A percentile compares a stretch with the other conserved stretches of the same genome.
Conservation (phyloP, 2,113 vertebrate genomes). For the Chaetorhynchus papuensis region DNA sequence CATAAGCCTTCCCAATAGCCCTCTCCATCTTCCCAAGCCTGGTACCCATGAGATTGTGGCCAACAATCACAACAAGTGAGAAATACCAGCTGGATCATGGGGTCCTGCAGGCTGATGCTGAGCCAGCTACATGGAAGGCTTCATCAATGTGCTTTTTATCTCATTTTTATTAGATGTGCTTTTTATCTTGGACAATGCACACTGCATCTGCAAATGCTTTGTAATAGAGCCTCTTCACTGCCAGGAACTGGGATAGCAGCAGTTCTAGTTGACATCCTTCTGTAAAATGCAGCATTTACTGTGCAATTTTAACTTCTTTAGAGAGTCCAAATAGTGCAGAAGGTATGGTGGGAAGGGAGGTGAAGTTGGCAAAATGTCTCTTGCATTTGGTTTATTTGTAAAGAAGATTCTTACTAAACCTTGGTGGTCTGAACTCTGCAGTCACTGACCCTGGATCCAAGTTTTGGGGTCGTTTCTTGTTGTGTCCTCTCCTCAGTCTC, state of each 20-base stretch:
- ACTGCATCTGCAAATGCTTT: not conserved
- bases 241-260: not conserved
- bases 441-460: not conserved
- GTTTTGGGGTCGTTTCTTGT: not conserved
- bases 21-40: not conserved
- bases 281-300: not conserved
- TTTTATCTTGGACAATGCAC: not conserved
- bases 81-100: not conserved
- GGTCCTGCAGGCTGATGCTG: not conserved
- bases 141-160: not conserved
- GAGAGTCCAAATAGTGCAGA: not conserved
- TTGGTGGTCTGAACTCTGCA: not conserved
- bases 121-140: not conserved
- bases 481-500: not conserved
- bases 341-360: not conserved
- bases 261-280: not conserved
- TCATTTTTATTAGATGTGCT: not conserved
- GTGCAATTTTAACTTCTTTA: not conserved
- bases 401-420: not conserved
- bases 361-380: not conserved
- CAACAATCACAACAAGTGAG: not conserved
- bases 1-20: fast-evolving
- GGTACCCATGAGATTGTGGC: not conserved
- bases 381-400: not conserved
- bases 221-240: not conserved